Evolutionary conservation across 1,140 invertebrate species (phyloP).

Genomic region (Dreissena polymorpha): DNA sequence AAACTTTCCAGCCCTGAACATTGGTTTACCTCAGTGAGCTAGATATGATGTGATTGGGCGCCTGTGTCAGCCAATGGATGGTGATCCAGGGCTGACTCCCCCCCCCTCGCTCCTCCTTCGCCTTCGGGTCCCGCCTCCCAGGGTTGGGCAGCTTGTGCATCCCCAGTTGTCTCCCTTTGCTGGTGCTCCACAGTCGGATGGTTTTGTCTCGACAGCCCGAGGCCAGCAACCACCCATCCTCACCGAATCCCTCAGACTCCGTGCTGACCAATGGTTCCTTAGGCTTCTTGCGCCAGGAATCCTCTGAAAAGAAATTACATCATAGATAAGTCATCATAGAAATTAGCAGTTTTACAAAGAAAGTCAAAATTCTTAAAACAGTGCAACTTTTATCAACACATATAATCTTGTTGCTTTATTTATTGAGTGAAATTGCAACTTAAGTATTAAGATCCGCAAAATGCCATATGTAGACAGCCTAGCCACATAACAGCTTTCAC

Average conservation of each 20-base stretch:
- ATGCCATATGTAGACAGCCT: no score
- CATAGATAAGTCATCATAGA: neutral
- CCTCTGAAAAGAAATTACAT: neutral
- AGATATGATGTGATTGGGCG: constrained; percentile 61
- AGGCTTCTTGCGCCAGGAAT: constrained; percentile 24
- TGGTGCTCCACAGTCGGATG: constrained; percentile 71
- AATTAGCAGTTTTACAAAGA: neutral
- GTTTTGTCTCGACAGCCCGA: constrained; percentile 71
- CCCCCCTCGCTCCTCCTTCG: constrained; percentile 56
- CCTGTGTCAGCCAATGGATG: constrained; percentile 81
- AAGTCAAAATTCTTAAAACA: no score
- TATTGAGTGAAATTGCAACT: no score
- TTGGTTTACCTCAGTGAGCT: constrained; percentile 64
- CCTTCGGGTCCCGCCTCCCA: constrained; percentile 38
- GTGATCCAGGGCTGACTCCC: constrained; percentile 76
- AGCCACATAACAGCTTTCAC: no score
- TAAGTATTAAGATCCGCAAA: no score
- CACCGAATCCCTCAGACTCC: constrained; percentile 27
- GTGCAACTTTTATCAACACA: no score
- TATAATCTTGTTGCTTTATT: no score
- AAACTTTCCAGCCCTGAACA: neutral
- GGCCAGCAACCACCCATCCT: constrained; percentile 66
- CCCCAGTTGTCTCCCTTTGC: constrained; percentile 59
- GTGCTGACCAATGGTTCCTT: no score
- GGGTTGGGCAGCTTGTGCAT: constrained; percentile 64